Evolutionary conservation across 2,888 invertebrate species (phyloP).

Genomic region (Steinernema carpocapsae): DNA sequence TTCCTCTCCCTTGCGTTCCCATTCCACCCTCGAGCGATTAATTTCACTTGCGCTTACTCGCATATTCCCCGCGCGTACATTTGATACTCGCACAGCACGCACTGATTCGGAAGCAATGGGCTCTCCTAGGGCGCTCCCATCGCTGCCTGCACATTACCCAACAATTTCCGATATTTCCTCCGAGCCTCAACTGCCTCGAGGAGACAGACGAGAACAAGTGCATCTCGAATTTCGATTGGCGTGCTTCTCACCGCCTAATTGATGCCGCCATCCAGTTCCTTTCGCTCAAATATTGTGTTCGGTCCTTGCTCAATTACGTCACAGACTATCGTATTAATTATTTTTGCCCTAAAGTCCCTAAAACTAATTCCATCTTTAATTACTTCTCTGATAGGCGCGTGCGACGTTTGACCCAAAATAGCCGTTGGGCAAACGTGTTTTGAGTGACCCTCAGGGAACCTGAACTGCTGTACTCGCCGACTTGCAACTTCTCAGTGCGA

Average conservation of each 20-base stretch:
- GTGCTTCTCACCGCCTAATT: conserved; percentile 28
- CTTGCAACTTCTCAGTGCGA: neutral
- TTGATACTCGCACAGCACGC: conserved; percentile 30
- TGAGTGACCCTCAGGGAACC: too few species aligned
- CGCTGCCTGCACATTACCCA: conserved; percentile 33
- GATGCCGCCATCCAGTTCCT: conserved; percentile 14
- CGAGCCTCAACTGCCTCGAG: conserved; percentile 4
- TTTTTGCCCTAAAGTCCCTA: conserved; percentile 11
- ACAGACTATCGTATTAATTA: conserved; percentile 28
- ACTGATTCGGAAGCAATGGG: conserved; percentile 32
- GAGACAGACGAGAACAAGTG: conserved; percentile 20
- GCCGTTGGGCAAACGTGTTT: neutral
- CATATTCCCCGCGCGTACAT: conserved; percentile 35
- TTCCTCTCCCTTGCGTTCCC: conserved; percentile 38
- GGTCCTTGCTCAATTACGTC: neutral
- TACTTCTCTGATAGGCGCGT: neutral
- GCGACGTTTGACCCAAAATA: neutral
- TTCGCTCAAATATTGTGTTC: conserved; percentile 32
- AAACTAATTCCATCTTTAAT: conserved; percentile 20
- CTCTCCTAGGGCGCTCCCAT: conserved; percentile 11
- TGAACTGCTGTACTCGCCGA: neutral
- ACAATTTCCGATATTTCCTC: conserved; percentile 35
- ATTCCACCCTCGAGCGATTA: conserved; percentile 28
- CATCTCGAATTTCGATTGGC: conserved; percentile 33
- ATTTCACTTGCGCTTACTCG: conserved; percentile 39